Percentiles rank a stretch among this genome's conserved stretches.
phyloP scores from a whole-genome alignment of 2,888 invertebrate species.

The Spodoptera littoralis region DNA sequence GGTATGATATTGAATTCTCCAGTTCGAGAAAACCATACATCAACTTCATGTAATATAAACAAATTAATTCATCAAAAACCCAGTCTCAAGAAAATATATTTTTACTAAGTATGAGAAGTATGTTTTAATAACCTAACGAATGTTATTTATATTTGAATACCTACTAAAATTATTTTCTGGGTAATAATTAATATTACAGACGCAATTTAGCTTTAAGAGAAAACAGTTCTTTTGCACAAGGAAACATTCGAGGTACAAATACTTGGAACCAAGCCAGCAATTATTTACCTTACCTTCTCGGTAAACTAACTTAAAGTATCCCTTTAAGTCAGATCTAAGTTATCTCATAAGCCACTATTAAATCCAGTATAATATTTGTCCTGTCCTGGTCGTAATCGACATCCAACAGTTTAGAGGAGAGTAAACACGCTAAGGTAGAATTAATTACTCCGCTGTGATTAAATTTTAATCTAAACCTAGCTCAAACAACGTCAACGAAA shows the following conservation, averaged over 20 bases:
- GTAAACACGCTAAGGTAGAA: constrained; percentile 28
- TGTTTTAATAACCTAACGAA: no score
- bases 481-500: constrained; percentile 51
- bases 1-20: no score
- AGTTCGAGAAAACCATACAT: no score
- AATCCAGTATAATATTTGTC: constrained; percentile 42
- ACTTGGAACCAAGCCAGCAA: constrained; percentile 38
- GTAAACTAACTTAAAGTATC: constrained; percentile 42
- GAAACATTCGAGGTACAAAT: constrained; percentile 32
- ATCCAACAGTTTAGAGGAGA: constrained; percentile 29
- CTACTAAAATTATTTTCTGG: no score
- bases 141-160: no score
- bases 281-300: constrained; percentile 36
- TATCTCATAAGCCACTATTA: constrained; percentile 41
- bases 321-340: constrained; percentile 23
- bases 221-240: constrained; percentile 16
- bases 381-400: constrained; percentile 36
- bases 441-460: constrained; percentile 30
- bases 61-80: no score
- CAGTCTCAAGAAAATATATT: no score
- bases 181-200: neutral
- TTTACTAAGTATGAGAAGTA: no score
- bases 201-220: constrained; percentile 13
- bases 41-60: no score
- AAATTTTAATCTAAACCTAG: constrained; percentile 46